Evolutionary conservation across 2,888 invertebrate genomes (phyloP).

Genomic region (Dorcus parallelipipedus): DNA sequence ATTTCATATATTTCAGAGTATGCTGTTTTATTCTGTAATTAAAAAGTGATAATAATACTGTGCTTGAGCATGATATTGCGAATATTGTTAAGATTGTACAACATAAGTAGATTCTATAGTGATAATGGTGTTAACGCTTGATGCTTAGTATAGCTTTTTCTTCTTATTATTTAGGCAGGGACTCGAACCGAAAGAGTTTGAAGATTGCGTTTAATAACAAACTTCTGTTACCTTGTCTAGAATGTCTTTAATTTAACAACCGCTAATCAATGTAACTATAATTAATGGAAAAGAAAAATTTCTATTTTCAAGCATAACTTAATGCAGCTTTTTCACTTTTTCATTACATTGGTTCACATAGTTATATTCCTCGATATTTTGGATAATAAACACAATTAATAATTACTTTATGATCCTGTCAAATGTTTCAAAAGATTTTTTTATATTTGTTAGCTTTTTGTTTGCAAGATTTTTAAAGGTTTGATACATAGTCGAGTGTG

Average conservation of each 20-base stretch:
- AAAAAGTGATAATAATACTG: slow-evolving; percentile 21
- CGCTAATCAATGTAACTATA: too few relatives aligned
- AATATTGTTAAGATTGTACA: slow-evolving; percentile 22
- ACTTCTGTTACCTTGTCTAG: slow-evolving; percentile 14
- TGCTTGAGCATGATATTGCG: slow-evolving; percentile 41
- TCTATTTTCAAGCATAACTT: too few relatives aligned
- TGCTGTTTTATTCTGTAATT: slow-evolving; percentile 14
- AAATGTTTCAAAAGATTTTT: too few relatives aligned
- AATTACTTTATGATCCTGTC: too few relatives aligned
- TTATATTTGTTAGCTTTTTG: too few relatives aligned
- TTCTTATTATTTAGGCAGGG: slow-evolving; percentile 48
- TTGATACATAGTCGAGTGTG: too few relatives aligned
- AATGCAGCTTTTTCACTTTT: too few relatives aligned
- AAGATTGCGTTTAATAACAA: slow-evolving; percentile 12
- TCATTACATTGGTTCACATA: too few relatives aligned
- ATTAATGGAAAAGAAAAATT: too few relatives aligned
- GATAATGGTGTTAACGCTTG: slow-evolving; percentile 40
- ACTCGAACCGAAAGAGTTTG: slow-evolving; percentile 47
- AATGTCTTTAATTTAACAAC: slow-evolving; percentile 3
- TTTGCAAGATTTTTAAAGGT: too few relatives aligned
- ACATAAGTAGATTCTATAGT: slow-evolving; percentile 26
- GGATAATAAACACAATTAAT: too few relatives aligned
- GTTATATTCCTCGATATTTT: too few relatives aligned
- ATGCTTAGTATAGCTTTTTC: slow-evolving; percentile 46
- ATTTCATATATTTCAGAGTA: slow-evolving; percentile 8